Evolutionary conservation across 2,797 vertebrate species (phyloP).

Genomic region (Naso thynnoides): DNA sequence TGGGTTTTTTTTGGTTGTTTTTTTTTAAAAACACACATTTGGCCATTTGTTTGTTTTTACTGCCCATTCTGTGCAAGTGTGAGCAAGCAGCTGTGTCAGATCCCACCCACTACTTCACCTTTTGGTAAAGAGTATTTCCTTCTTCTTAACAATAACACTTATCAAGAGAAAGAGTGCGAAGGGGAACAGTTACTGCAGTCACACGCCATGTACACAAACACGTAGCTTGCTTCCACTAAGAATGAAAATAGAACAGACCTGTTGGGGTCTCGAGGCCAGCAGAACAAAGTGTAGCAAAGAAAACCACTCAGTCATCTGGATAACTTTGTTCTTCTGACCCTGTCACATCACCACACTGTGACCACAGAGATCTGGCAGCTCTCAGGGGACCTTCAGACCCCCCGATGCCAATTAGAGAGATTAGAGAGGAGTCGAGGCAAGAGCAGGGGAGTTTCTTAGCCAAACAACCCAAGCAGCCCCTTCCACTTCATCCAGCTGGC

Average conservation of each 20-base stretch:
- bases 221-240: not conserved
- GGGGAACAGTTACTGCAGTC: slow-evolving; percentile 25
- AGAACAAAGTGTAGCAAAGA: slow-evolving; percentile 13
- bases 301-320: slow-evolving; percentile 20
- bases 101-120: slow-evolving; percentile 14
- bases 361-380: slow-evolving; percentile 73
- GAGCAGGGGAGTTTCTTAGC: slow-evolving; percentile 58
- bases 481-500: slow-evolving; percentile 57
- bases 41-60: slow-evolving; percentile 27
- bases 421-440: slow-evolving; percentile 76
- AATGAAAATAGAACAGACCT: slow-evolving; percentile 10
- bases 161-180: slow-evolving; percentile 16
- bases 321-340: slow-evolving; percentile 46
- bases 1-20: no score
- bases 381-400: slow-evolving; percentile 53
- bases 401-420: slow-evolving; percentile 77
- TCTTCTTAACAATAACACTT: slow-evolving; percentile 35
- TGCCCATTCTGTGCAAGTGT: slow-evolving; percentile 18
- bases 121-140: slow-evolving; percentile 52
- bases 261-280: slow-evolving; percentile 12
- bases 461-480: slow-evolving; percentile 48
- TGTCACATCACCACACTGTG: slow-evolving; percentile 59
- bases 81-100: slow-evolving; percentile 25
- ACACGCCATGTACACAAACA: slow-evolving; percentile 39
- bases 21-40: slow-evolving; percentile 14